Evolutionary conservation across 2,888 invertebrate genomes (phyloP).

Genomic region (Tupiocoris notatus): DNA sequence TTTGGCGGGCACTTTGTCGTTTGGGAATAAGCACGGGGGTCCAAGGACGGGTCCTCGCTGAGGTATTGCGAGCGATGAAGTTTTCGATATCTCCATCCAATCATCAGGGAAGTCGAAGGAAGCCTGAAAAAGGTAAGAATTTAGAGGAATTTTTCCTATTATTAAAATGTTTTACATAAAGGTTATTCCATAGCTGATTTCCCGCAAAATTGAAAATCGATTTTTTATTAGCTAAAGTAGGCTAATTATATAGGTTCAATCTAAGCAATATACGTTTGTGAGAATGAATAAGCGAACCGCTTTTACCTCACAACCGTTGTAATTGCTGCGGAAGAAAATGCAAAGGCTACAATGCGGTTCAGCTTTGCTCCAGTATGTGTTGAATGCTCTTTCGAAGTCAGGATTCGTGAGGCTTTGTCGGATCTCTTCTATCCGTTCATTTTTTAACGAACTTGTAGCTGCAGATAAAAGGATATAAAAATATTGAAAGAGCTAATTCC

Average conservation of each 20-base stretch:
- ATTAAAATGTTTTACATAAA: too few species aligned
- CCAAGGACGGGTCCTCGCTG: constrained; percentile 14
- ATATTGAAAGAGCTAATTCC: neutral
- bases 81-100: neutral
- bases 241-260: too few species aligned
- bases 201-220: too few species aligned
- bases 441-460: constrained; percentile 1
- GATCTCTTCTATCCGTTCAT: neutral
- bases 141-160: too few species aligned
- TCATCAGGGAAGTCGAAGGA: neutral
- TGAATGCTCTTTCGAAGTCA: constrained; percentile 53
- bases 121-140: too few species aligned
- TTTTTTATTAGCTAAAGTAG: too few species aligned
- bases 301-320: neutral
- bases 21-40: constrained; percentile 12
- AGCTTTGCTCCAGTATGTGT: constrained; percentile 56
- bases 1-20: constrained; percentile 4
- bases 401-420: constrained; percentile 38
- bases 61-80: neutral
- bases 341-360: constrained; percentile 64
- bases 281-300: too few species aligned
- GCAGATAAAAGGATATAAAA: neutral
- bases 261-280: neutral
- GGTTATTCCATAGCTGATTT: too few species aligned
- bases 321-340: constrained; percentile 52